Evolutionary conservation across 2,113 vertebrate genomes (phyloP), one percentile per base, ranked within the genome.

Genomic region (Alosa alosa): DNA sequence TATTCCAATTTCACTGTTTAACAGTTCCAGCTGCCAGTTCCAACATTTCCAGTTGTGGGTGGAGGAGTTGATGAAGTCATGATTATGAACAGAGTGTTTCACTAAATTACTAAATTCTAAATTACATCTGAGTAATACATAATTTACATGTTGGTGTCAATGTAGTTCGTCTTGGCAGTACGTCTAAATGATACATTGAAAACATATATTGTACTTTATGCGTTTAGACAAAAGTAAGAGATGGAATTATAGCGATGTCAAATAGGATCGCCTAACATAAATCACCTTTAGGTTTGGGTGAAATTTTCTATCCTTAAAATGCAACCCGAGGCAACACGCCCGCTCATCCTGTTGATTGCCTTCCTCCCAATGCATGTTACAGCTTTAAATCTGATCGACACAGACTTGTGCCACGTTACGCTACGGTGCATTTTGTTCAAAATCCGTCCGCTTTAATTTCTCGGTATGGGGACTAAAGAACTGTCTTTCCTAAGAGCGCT

Each of bases 311-410:
- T 36, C 72, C 31, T 36, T 15, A 39, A 78, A 11, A 39, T 15
- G 39, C 72, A 39, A 78, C 72, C 72, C 25, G 31, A 78, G 72
- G 72, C 72, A 39, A 78, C 31, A 36, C 64, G n/a, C 31, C 41
- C 72, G 72, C 72, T 78, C 83, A 87, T 86, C 87, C 89, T 85
- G 89, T 88, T 90, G 89, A 87, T 90, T 55, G 82, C 57, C 72
- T 78, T 25, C 72, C 72, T 78, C 72, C 31, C 72, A 78, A 78
- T 78, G 72, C 72, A 78, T 36, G 72, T 78, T 78, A 78, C 72
- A 78, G 84, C 82, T 86, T 82, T 82, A 52, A 86, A 86, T 25
- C 82, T 78, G 82, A 86, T 86, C 83, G 84, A 87, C 49, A 45
- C 82, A 72, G 83, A 86, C 81, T 82, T 72, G 50, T 87, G 87